Evolutionary conservation across 2,888 invertebrate genomes (phyloP).

Genomic region (Brenthis daphne): DNA sequence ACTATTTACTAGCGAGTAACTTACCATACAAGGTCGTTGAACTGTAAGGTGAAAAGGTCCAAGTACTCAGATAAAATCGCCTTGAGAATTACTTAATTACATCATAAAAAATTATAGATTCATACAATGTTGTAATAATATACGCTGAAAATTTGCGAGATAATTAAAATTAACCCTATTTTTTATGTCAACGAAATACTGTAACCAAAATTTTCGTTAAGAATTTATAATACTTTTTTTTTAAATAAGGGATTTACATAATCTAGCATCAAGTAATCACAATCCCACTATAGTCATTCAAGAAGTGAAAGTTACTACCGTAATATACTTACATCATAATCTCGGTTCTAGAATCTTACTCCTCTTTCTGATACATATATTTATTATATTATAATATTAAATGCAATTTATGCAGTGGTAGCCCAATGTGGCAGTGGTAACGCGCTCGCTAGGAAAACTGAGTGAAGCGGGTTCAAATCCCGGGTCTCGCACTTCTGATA

Average conservation of each 20-base stretch:
- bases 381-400: conserved; percentile 3
- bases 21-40: conserved; percentile 3
- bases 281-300: conserved; percentile 13
- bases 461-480: no score
- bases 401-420: no score
- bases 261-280: conserved; percentile 5
- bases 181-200: no score
- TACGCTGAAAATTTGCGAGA: no score
- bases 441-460: no score
- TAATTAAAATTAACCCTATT: no score
- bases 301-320: conserved; percentile 43
- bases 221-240: no score
- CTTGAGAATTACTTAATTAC: conserved; percentile 5
- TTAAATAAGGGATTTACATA: neutral
- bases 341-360: conserved; percentile 18
- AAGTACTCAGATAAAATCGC: neutral
- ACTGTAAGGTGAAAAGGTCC: conserved; percentile 5
- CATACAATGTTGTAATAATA: no score
- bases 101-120: neutral
- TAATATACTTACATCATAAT: conserved; percentile 29
- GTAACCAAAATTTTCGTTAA: no score
- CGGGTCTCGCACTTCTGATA: no score
- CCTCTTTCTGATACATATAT: neutral
- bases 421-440: no score
- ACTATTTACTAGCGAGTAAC: neutral